Percentiles rank a stretch among this genome's conserved stretches.
phyloP scores from a whole-genome alignment of 2,113 vertebrate genomes.

The Triplophysa dalaica region DNA sequence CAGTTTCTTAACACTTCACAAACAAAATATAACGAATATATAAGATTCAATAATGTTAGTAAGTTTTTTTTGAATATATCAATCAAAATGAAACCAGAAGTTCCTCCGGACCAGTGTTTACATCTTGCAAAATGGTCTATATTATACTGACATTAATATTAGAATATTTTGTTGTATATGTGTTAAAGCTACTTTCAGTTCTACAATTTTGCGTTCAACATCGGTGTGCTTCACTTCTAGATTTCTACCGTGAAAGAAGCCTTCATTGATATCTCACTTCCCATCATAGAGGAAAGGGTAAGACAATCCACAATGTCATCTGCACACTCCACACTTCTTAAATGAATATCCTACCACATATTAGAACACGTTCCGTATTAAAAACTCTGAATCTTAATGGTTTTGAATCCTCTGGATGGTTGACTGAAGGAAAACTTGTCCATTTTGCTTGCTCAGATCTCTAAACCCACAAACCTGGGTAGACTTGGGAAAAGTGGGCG shows the following conservation, averaged over 20 bases:
- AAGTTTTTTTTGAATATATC: too few species aligned
- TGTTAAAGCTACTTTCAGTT: neutral
- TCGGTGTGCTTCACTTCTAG: slow-evolving; percentile 71
- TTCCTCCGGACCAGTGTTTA: too few species aligned
- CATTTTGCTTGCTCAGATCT: slow-evolving; percentile 73
- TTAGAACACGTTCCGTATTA: too few species aligned
- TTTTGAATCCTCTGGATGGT: neutral
- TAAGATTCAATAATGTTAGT: too few species aligned
- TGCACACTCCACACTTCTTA: neutral
- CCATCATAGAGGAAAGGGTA: slow-evolving; percentile 97
- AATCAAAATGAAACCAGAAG: too few species aligned
- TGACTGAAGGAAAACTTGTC: too few species aligned
- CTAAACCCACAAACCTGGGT: slow-evolving; percentile 85
- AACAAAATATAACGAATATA: too few species aligned
- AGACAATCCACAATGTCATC: slow-evolving; percentile 61
- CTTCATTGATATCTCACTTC: slow-evolving; percentile 97
- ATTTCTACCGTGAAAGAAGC: slow-evolving; percentile 94
- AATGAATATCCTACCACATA: too few species aligned
- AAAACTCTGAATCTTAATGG: neutral
- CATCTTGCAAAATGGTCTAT: too few species aligned
- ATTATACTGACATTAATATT: too few species aligned
- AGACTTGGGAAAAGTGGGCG: slow-evolving; percentile 79
- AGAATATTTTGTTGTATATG: slow-evolving; percentile 10
- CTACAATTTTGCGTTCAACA: neutral
- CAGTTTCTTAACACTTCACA: too few species aligned